Conservation (phyloP, 2,888 invertebrate species). For the Papilio protenor region DNA sequence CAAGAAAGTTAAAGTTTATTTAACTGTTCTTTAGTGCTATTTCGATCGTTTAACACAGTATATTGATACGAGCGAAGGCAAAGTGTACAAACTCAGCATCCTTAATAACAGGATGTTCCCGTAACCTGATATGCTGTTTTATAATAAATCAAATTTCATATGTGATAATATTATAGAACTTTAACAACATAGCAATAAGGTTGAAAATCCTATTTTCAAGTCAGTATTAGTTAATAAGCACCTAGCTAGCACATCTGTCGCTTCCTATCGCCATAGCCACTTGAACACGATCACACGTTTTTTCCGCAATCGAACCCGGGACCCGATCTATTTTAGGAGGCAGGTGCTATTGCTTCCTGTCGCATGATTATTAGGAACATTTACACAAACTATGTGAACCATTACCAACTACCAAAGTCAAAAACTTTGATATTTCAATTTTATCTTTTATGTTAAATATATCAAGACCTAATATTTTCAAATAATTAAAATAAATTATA, state of each 20-base stretch:
- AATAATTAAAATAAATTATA: no score
- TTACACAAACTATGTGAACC: background rate
- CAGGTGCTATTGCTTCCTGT: conserved; percentile 39
- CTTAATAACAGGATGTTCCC: conserved; percentile 50
- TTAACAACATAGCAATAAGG: conserved; percentile 1
- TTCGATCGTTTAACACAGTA: background rate
- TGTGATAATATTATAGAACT: background rate
- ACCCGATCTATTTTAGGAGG: conserved; percentile 33
- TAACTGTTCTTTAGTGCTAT: background rate
- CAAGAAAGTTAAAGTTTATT: background rate
- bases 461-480: no score
- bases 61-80: conserved; percentile 17
- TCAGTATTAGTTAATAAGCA: conserved; percentile 43
- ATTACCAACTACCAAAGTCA: background rate
- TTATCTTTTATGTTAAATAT: no score
- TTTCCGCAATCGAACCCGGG: conserved; percentile 49
- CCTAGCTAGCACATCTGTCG: conserved; percentile 46
- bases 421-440: background rate
- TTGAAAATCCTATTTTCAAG: conserved; percentile 7
- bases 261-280: conserved; percentile 35
- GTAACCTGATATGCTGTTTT: conserved; percentile 50
- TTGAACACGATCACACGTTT: conserved; percentile 66
- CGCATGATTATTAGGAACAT: conserved; percentile 31
- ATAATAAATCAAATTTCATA: conserved; percentile 31
- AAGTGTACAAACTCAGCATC: conserved; percentile 40